A percentile compares a stretch with the other conserved stretches of the same genome.
Evolutionary conservation across 1,140 invertebrate species (phyloP).

Genomic region (Dinoponera quadriceps): DNA sequence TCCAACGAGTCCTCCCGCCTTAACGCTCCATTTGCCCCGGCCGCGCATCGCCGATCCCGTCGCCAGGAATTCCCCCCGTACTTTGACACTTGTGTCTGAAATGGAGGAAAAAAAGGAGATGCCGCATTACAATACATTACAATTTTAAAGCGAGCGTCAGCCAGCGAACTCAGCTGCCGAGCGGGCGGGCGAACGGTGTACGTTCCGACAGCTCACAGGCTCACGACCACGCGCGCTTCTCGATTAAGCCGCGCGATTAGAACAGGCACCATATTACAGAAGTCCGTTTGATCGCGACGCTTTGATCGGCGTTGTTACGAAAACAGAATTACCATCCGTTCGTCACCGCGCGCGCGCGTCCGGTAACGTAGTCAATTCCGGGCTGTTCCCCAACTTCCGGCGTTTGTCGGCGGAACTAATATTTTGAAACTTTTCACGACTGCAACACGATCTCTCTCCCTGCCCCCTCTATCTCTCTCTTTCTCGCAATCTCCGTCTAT

Average conservation of each 20-base stretch:
- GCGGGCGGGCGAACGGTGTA: conserved; percentile 4
- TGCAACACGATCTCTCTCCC: conserved; percentile 35
- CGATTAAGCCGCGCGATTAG: conserved; percentile 56
- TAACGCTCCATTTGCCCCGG: background rate
- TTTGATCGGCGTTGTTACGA: conserved; percentile 56
- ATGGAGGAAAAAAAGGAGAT: conserved; percentile 45
- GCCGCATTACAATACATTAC: conserved; percentile 59
- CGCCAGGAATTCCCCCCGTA: conserved; percentile 15
- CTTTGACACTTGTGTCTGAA: conserved; percentile 53
- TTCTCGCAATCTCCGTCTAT: too few relatives aligned
- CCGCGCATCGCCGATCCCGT: background rate
- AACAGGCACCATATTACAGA: conserved; percentile 57
- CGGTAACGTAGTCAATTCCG: conserved; percentile 49
- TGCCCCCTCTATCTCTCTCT: conserved; percentile 10
- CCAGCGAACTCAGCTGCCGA: background rate
- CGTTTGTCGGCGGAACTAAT: conserved; percentile 66
- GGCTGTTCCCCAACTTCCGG: conserved; percentile 57
- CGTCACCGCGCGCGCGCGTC: conserved; percentile 9
- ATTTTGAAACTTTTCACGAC: conserved; percentile 66
- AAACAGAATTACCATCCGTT: conserved; percentile 54
- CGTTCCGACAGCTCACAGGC: conserved; percentile 23
- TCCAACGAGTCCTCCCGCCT: background rate
- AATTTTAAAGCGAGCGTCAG: conserved; percentile 46
- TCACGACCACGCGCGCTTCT: conserved; percentile 29
- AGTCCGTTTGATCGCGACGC: conserved; percentile 57